Conservation (phyloP, 2,113 vertebrate genomes). For the Arvicanthis niloticus region DNA sequence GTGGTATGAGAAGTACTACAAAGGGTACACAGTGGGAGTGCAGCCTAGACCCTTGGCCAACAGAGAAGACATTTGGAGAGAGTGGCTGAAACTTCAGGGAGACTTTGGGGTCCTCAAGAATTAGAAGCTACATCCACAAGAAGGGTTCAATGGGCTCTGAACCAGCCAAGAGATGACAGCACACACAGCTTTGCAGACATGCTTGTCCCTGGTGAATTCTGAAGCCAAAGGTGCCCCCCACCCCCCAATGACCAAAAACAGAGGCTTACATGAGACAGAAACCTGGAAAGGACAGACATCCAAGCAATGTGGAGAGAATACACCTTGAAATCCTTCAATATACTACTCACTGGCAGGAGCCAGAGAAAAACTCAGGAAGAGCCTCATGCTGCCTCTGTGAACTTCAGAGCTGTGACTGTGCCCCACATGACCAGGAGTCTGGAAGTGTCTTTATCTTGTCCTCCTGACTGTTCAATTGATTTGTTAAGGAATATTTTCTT, state of each 20-base stretch:
- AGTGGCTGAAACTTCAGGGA: too few species aligned
- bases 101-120: too few species aligned
- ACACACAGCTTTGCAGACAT: neutral
- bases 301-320: fast-evolving
- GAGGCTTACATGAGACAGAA: fast-evolving
- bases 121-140: too few species aligned
- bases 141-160: neutral
- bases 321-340: fast-evolving
- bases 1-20: too few species aligned
- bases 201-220: neutral
- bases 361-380: fast-evolving
- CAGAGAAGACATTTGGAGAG: too few species aligned
- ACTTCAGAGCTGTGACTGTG: too few species aligned
- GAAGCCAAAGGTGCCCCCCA: neutral
- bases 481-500: too few species aligned
- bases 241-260: neutral
- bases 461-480: too few species aligned
- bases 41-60: too few species aligned
- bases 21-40: too few species aligned
- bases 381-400: neutral
- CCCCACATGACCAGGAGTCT: too few species aligned
- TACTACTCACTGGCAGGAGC: neutral
- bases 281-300: neutral
- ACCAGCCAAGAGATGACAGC: neutral
- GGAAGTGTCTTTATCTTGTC: too few species aligned